Percentiles rank a stretch among this genome's conserved stretches.
Evolutionary conservation across 2,888 invertebrate species (phyloP).

Genomic region (Mesorhabditis sp.): DNA sequence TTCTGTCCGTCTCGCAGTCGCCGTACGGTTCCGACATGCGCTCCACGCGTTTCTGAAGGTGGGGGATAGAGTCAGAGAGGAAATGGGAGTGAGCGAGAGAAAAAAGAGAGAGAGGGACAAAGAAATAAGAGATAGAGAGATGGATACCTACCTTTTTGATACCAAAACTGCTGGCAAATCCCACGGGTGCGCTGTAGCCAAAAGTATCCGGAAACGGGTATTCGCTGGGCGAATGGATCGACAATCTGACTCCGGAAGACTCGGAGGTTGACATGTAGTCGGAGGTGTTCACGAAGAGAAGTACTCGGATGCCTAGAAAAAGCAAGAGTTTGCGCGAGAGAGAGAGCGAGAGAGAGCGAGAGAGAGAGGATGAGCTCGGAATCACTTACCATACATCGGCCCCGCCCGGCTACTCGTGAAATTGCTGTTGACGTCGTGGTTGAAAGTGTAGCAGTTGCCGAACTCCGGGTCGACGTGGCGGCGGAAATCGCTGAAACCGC

Average conservation of each 20-base stretch:
- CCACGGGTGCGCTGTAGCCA: constrained; percentile 6
- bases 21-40: not conserved
- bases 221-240: constrained; percentile 1
- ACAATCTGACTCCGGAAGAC: constrained; percentile 13
- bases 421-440: constrained; percentile 6
- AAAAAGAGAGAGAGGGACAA: no score
- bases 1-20: not conserved
- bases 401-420: constrained; percentile 17
- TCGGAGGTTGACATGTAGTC: constrained; percentile 21
- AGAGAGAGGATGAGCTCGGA: not conserved
- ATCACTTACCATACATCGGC: constrained; percentile 3
- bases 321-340: not conserved
- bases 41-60: not conserved
- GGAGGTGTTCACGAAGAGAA: constrained; percentile 19
- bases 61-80: no score
- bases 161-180: constrained; percentile 14
- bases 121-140: not conserved
- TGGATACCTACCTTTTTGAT: constrained; percentile 13
- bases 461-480: constrained; percentile 10
- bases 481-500: not conserved
- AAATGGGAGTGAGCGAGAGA: no score
- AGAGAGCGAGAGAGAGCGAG: not conserved
- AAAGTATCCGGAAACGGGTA: constrained; percentile 2
- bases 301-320: constrained; percentile 14
- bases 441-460: constrained; percentile 17